These are phyloP conservation scores for Catharus minimus DNA, from an alignment of 2,113 vertebrate species.

Conservation along the genomic window DNA sequence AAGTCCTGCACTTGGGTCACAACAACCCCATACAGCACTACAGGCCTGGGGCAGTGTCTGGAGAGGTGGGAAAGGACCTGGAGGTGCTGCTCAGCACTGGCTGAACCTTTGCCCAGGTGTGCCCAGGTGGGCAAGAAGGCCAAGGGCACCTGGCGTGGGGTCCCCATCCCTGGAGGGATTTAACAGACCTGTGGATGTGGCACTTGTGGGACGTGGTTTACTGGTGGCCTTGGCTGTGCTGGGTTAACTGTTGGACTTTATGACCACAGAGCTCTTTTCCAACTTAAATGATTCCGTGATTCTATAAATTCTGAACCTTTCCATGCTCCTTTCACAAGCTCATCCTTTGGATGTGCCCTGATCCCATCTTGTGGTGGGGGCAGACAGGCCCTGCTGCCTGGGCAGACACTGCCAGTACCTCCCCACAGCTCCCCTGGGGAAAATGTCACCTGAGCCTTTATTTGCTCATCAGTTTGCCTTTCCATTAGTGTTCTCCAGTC, in stretches of 20 bases:
- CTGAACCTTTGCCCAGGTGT: not conserved
- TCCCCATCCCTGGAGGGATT: not conserved
- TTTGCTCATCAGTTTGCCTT: not conserved
- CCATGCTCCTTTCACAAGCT: not conserved
- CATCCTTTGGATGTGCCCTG: rapidly evolving
- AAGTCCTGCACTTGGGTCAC: not conserved
- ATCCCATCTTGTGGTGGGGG: rapidly evolving
- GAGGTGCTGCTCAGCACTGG: not conserved
- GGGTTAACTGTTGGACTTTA: not conserved
- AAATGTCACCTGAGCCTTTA: not conserved
- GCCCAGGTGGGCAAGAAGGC: not conserved
- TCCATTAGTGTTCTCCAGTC: not conserved
- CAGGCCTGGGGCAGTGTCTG: not conserved
- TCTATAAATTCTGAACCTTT: not conserved
- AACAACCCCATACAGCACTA: rapidly evolving
- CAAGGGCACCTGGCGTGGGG: not conserved
- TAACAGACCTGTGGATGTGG: not conserved
- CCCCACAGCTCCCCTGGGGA: not conserved
- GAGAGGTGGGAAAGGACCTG: not conserved
- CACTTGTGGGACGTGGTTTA: not conserved
- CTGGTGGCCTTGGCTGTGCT: not conserved
- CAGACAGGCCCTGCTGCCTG: not conserved
- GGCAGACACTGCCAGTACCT: not conserved
- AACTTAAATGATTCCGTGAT: not conserved
- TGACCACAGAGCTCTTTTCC: not conserved